A percentile compares a stretch with the other conserved stretches of the same genome.
Evolutionary conservation across 2,797 vertebrate genomes (phyloP).

Genomic region (Coilia nasus): DNA sequence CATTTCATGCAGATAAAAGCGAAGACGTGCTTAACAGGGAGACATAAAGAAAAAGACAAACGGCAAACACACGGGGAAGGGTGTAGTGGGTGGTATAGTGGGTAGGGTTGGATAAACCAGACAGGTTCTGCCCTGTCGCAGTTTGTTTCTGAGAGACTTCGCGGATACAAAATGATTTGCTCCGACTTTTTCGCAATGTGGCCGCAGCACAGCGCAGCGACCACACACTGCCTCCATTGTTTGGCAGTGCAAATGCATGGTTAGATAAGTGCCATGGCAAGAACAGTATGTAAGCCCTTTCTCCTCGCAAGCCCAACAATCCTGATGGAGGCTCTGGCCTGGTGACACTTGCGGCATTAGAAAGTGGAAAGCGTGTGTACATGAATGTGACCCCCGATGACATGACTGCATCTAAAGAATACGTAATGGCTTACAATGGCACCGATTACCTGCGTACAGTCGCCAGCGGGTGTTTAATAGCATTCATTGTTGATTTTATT

Average conservation of each 20-base stretch:
- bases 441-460: neutral
- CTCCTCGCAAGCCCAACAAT: neutral
- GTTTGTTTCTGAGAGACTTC: neutral
- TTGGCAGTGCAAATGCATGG: conserved; percentile 54
- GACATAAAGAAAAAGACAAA: no score
- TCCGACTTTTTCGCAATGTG: conserved; percentile 44
- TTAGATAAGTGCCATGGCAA: conserved; percentile 54
- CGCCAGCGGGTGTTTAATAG: neutral
- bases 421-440: neutral
- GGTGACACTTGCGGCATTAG: neutral
- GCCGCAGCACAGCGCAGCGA: conserved; percentile 6
- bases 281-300: conserved; percentile 46
- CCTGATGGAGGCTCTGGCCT: neutral
- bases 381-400: neutral
- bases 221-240: conserved; percentile 48
- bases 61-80: no score
- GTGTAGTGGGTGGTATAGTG: neutral
- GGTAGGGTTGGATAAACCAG: neutral
- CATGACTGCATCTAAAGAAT: neutral
- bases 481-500: neutral
- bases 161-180: conserved; percentile 30
- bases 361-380: neutral
- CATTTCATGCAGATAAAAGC: no score
- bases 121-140: conserved; percentile 11
- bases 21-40: no score